Evolutionary conservation across 2,888 invertebrate species (phyloP), one percentile per base, ranked within the genome.

Genomic region (Xylocampa areola): DNA sequence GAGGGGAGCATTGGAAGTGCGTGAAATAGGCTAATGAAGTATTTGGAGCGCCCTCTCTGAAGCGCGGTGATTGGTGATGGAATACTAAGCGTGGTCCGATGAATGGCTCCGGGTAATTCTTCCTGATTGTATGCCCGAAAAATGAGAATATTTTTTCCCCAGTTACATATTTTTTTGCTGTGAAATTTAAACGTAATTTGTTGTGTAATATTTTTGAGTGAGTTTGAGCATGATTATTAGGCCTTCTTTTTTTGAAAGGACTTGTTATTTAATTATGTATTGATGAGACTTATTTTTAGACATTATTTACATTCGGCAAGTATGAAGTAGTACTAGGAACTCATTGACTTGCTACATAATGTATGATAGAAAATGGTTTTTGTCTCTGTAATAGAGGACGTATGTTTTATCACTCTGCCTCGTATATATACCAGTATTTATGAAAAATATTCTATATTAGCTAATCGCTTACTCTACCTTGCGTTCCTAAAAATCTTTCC

Each of bases 21-120:
- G 79, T 73, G 69, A 82, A 85, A 77, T 80, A 76, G 83, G 81
- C 82, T 87, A 87, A 87, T 86, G 86, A 87, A 84, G 85, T 80
- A 82, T 83, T 84, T 80, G 72, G 66, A 65, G 68, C 76, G 64
- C 69, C 66, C 48, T 65, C 68, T 67, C 55, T 52, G 71, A 70
- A 71, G 57, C 52, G 74, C 44, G 61, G 74, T 84, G 85, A 86
- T 85, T 86, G 79, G 79, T 82, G 82, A 85, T 82, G 77, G 84
- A 85, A 86, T 85, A 81, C 86, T 83, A 82, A 87, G 76, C 78
- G 74, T 39, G 68, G 63, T 49, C 69, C 70, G 73, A 60, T 73
- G 79, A 77, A 79, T 79, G 63, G 70, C 68, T 77, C 53, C 57
- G 62, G 47, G 68, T 71, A 75, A 75, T 74, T 68, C 29, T 8